Base-by-base conservation (phyloP, 2,113 vertebrate species). In the Garra rufa region DNA sequence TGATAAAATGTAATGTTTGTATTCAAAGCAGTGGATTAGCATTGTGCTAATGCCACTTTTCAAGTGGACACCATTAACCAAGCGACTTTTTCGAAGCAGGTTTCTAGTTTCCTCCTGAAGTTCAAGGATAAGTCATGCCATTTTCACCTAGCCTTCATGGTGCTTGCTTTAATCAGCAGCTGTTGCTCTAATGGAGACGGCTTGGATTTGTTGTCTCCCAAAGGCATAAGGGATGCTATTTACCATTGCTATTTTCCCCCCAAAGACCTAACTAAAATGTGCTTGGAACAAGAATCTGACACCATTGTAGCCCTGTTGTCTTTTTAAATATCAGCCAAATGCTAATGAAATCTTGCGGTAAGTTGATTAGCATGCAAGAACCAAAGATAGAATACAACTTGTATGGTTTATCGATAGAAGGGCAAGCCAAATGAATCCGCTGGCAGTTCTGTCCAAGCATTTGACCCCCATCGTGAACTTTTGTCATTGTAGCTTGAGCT, bases 91-190 rank as follows among this genome's bases (percentile, higher is more conserved):
- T 46, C 26, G n/a, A 59, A 26, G 73, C 30, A 48, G 52, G 71
- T 81, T 63, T 86, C 85, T 44, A 34, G 83, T 82, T 84, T 78
- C 71, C 63, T 38, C 8, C 11, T 79, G 28, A 86, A 85, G 83
- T 87, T 85, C 67, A 86, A 80, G 83, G 87, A 85, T 77, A 84
- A 83, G 57, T 26, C 41, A 43, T 46, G 55, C 52, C 30, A 67
- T 26, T 11, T 81, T 19, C 19, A 50, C 34, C 19, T 28, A 19
- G 2, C 50, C 52, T 57, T 11, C 48, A 26, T 21, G 13, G 14
- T 11, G 43, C 55, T 46, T 34, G 30, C 65, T 84, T 57, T 55
- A 69, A 75, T 67, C 55, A 30, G 52, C 15, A n/a, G 74, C 74
- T 76, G 74, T 34, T 11, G 28, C 28, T 4, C 48, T 26, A 21